These are phyloP conservation scores for Cottus gobio DNA, from an alignment of 2,113 vertebrate species.

Conservation along the genomic window DNA sequence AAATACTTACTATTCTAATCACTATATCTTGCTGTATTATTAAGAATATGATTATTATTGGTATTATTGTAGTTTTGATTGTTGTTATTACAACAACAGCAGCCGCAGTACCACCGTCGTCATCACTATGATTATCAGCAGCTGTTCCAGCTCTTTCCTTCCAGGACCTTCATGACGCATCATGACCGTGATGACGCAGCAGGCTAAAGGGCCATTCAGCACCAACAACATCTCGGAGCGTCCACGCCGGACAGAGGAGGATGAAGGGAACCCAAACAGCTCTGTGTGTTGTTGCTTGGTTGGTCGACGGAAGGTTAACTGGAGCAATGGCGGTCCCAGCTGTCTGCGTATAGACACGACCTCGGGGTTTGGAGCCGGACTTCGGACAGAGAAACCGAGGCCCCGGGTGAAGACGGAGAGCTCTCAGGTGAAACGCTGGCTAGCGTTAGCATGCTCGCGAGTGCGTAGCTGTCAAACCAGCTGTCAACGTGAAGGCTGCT, in stretches of 20 bases:
- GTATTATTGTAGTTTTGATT: neutral
- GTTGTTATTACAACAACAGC: neutral
- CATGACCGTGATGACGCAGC: neutral
- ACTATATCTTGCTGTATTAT: too few species aligned
- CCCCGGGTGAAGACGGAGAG: slow-evolving; percentile 4
- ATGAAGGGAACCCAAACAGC: neutral
- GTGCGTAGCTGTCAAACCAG: slow-evolving; percentile 38
- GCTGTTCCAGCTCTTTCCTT: neutral
- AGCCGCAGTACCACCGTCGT: neutral
- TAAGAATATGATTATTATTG: neutral
- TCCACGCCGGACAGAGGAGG: neutral
- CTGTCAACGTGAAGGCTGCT: neutral
- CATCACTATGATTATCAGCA: neutral
- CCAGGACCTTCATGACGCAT: neutral
- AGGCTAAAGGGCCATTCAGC: neutral
- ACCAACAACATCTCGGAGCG: neutral
- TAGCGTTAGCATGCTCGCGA: slow-evolving; percentile 5
- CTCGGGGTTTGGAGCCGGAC: neutral
- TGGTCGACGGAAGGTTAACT: neutral
- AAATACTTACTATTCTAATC: too few species aligned
- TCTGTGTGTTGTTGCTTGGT: neutral
- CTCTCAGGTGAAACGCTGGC: slow-evolving; percentile 43
- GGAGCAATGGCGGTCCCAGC: neutral
- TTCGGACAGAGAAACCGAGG: neutral
- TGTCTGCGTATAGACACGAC: neutral